Conservation (phyloP, 1,140 invertebrate species). For the Eubasilissa regina region DNA sequence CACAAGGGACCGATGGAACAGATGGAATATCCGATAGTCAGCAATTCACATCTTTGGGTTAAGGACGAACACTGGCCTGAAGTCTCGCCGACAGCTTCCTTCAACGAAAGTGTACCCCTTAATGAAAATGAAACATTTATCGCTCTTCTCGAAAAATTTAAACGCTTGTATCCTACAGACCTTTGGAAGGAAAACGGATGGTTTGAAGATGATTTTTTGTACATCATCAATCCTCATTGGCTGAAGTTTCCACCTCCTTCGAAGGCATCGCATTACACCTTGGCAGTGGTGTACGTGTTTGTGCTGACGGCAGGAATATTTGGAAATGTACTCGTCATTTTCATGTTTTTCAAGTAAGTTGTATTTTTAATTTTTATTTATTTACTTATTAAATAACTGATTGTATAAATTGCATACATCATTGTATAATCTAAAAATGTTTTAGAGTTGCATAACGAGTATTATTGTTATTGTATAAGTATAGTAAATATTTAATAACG, state of each 20-base stretch:
- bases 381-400: too few relatives aligned
- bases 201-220: slow-evolving; percentile 74
- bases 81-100: background rate
- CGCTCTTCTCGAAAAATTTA: slow-evolving; percentile 21
- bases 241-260: slow-evolving; percentile 75
- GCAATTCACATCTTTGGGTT: slow-evolving; percentile 27
- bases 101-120: background rate
- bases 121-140: slow-evolving; percentile 39
- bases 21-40: background rate
- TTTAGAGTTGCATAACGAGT: too few relatives aligned
- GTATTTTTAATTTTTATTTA: slow-evolving; percentile 10
- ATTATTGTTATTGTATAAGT: too few relatives aligned
- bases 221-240: slow-evolving; percentile 79
- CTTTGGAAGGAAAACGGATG: slow-evolving; percentile 70
- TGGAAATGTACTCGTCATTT: slow-evolving; percentile 79
- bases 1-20: background rate
- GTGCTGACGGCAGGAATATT: slow-evolving; percentile 75
- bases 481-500: too few relatives aligned
- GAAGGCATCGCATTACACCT: slow-evolving; percentile 70
- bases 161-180: slow-evolving; percentile 68
- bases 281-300: slow-evolving; percentile 75
- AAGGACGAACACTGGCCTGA: slow-evolving; percentile 1
- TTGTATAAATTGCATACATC: too few relatives aligned
- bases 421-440: too few relatives aligned
- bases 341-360: slow-evolving; percentile 77